Evolutionary conservation across 2,888 invertebrate species (phyloP).

Genomic region (Oligia fasciuncula): DNA sequence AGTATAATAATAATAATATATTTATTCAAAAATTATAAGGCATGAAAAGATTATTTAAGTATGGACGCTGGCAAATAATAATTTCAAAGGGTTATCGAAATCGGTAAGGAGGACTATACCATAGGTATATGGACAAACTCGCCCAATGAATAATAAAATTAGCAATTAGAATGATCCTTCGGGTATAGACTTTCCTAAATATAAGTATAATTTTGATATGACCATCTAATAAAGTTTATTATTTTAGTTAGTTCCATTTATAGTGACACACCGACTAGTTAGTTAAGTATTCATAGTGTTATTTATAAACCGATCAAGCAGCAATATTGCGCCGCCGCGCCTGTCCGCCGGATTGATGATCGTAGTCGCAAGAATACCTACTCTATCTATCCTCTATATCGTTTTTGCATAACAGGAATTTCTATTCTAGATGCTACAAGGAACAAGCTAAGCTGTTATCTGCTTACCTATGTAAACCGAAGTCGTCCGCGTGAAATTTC

Average conservation of each 20-base stretch:
- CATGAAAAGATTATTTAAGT: no score
- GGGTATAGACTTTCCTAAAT: not conserved
- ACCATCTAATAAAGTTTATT: not conserved
- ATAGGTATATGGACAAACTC: not conserved
- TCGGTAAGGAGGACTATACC: not conserved
- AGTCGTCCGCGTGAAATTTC: no score
- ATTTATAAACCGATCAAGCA: conserved; percentile 25
- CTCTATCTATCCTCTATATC: not conserved
- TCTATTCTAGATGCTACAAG: not conserved
- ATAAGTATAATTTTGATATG: not conserved
- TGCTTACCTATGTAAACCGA: not conserved
- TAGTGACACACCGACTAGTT: conserved; percentile 4
- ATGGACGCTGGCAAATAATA: not conserved
- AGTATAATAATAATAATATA: not conserved
- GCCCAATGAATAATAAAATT: not conserved
- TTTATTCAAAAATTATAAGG: no score
- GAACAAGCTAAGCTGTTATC: not conserved
- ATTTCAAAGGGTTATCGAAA: no score
- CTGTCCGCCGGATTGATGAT: conserved; percentile 42
- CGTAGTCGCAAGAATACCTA: not conserved
- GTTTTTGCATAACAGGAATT: conserved; percentile 5
- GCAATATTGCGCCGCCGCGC: conserved; percentile 20
- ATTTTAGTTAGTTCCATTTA: not conserved
- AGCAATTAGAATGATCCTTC: not conserved
- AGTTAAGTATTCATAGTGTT: conserved; percentile 42